Percentiles rank a stretch among this genome's conserved stretches.
phyloP scores from a whole-genome alignment of 2,888 invertebrate species.

The Drosophila pseudotakahashii region DNA sequence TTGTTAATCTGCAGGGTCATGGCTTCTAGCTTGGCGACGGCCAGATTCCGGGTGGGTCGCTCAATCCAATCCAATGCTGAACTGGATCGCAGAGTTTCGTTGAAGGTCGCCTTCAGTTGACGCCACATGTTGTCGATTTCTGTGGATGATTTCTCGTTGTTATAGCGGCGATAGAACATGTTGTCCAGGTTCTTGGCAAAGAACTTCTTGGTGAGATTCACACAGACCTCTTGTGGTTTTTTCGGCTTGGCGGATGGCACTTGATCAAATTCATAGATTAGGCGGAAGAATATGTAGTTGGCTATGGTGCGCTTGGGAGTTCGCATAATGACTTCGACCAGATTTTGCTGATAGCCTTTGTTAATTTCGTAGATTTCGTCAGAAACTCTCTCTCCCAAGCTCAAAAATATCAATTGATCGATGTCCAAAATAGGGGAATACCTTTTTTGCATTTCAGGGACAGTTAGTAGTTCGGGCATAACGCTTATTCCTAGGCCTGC shows the following conservation, averaged over 20 bases:
- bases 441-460: background rate
- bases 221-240: background rate
- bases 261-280: background rate
- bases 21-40: background rate
- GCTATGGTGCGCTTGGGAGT: background rate
- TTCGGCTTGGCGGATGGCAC: background rate
- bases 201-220: background rate
- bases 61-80: background rate
- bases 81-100: background rate
- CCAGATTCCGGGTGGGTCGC: background rate
- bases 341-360: background rate
- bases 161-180: background rate
- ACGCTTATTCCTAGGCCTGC: background rate
- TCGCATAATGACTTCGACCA: background rate
- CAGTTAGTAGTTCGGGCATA: background rate
- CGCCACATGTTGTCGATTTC: slow-evolving; percentile 2
- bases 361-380: background rate
- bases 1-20: background rate
- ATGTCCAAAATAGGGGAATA: background rate
- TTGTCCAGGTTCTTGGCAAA: background rate
- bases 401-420: background rate
- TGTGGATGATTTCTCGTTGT: background rate
- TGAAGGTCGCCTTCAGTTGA: background rate
- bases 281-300: background rate
- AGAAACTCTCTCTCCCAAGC: background rate